Evolutionary conservation across 2,113 vertebrate species (phyloP).

Genomic region (Octodon degus): DNA sequence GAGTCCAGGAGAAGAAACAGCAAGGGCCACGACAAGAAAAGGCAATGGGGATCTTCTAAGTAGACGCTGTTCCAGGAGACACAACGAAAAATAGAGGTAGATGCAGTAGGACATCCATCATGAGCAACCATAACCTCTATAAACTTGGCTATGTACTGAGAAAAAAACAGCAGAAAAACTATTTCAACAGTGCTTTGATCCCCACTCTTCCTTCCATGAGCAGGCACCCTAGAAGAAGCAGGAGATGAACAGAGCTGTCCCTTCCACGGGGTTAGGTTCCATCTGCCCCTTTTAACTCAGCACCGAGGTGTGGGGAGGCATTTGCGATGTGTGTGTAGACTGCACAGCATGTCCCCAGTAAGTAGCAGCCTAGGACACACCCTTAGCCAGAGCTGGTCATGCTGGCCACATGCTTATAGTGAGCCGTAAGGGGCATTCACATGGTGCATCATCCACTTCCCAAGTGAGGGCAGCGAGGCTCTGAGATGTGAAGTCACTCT

Average conservation of each 20-base stretch:
- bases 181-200: not conserved
- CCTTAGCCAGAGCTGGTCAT: not conserved
- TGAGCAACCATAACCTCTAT: not conserved
- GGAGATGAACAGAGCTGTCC: not conserved
- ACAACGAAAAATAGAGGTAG: not conserved
- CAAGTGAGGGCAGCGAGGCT: not conserved
- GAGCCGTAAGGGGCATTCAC: fast-evolving
- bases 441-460: fast-evolving
- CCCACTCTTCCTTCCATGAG: not conserved
- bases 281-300: not conserved
- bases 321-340: fast-evolving
- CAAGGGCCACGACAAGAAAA: not conserved
- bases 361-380: not conserved
- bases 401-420: fast-evolving
- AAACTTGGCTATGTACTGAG: not conserved
- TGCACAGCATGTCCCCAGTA: fast-evolving
- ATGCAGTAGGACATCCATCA: fast-evolving
- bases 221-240: not conserved
- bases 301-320: fast-evolving
- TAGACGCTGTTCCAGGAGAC: not conserved
- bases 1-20: not conserved
- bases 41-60: not conserved
- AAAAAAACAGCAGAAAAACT: not conserved
- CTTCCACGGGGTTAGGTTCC: fast-evolving
- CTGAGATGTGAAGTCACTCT: not conserved